phyloP scores from a whole-genome alignment of 2,888 invertebrate genomes.

The Eupeodes latifasciatus region DNA sequence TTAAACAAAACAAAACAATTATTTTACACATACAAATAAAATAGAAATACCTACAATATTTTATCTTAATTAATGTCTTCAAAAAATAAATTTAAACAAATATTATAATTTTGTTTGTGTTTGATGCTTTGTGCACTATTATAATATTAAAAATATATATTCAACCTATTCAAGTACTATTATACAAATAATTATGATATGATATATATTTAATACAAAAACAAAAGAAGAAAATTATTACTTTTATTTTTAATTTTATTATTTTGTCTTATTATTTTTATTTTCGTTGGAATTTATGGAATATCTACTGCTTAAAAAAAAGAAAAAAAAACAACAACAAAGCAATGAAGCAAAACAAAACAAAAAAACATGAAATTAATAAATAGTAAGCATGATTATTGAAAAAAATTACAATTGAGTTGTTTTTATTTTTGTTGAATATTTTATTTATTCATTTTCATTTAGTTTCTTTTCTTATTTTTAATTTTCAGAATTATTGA shows the following conservation, averaged over 20 bases:
- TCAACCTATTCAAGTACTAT: slow-evolving; percentile 46
- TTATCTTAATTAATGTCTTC: slow-evolving; percentile 59
- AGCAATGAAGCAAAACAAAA: slow-evolving; percentile 54
- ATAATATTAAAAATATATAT: slow-evolving; percentile 46
- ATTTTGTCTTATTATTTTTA: slow-evolving; percentile 43
- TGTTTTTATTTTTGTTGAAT: slow-evolving; percentile 59
- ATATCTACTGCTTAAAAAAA: slow-evolving; percentile 56
- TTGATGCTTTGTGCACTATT: slow-evolving; percentile 61
- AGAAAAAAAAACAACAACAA: slow-evolving; percentile 7
- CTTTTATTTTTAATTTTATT: slow-evolving; percentile 42
- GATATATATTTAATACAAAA: not conserved
- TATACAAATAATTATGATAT: slow-evolving; percentile 31
- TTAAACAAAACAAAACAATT: slow-evolving; percentile 46
- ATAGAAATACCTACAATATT: slow-evolving; percentile 51
- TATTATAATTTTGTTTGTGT: slow-evolving; percentile 52
- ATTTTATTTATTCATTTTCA: slow-evolving; percentile 38
- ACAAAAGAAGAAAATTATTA: slow-evolving; percentile 53
- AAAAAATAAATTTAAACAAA: not conserved
- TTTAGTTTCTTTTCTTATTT: slow-evolving; percentile 27
- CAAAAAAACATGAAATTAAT: slow-evolving; percentile 55
- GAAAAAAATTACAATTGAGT: slow-evolving; percentile 63
- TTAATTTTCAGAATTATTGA: slow-evolving; percentile 2
- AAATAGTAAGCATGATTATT: slow-evolving; percentile 73
- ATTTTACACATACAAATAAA: slow-evolving; percentile 54
- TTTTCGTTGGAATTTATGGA: slow-evolving; percentile 65